These are phyloP conservation scores for Steinernema feltiae DNA, from an alignment of 1,140 invertebrate species.

Conservation along the genomic window DNA sequence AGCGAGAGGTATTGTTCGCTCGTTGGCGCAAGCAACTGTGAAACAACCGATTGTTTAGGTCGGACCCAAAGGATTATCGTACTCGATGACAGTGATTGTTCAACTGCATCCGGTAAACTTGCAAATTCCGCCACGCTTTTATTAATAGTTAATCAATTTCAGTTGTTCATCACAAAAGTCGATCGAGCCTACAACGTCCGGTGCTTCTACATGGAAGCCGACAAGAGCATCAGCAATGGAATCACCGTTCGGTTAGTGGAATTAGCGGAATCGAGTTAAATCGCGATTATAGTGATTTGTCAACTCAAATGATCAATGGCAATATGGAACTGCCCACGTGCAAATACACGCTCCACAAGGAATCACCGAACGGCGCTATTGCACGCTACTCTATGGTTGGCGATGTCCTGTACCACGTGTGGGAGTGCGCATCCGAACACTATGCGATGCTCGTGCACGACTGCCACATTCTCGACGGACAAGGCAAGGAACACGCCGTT, in stretches of 20 bases:
- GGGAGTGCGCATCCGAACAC: conserved; percentile 45
- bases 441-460: conserved; percentile 52
- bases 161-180: conserved; percentile 51
- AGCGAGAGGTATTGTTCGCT: conserved; percentile 47
- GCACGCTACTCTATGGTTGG: conserved; percentile 50
- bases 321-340: conserved; percentile 42
- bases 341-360: conserved; percentile 51
- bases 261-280: not conserved
- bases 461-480: conserved; percentile 50
- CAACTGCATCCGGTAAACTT: conserved; percentile 51
- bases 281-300: conserved; percentile 45
- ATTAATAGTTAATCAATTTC: conserved; percentile 22
- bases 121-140: conserved; percentile 5
- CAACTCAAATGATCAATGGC: conserved; percentile 28
- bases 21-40: no score
- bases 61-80: conserved; percentile 51
- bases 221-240: conserved; percentile 46
- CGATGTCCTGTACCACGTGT: conserved; percentile 51
- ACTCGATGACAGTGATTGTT: conserved; percentile 53
- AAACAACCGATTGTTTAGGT: conserved; percentile 27
- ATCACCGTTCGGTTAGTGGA: conserved; percentile 43
- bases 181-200: conserved; percentile 55
- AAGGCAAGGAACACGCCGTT: conserved; percentile 40
- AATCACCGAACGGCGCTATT: conserved; percentile 55
- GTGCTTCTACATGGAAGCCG: conserved; percentile 52